Percentiles rank a stretch among this genome's conserved stretches.
Evolutionary conservation across 2,888 invertebrate genomes (phyloP).

Genomic region (Microchrysa polita): DNA sequence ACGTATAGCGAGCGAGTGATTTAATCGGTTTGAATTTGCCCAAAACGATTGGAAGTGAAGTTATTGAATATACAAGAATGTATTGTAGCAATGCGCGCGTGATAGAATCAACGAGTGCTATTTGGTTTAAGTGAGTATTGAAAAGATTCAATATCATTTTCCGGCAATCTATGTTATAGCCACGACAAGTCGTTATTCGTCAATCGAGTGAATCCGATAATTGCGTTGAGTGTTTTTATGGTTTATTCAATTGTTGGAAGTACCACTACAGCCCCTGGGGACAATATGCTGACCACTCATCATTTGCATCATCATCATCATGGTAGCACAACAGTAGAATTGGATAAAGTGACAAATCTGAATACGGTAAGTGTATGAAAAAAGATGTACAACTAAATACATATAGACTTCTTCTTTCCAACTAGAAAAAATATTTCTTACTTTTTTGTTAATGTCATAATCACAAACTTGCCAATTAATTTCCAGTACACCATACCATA

Average conservation of each 20-base stretch:
- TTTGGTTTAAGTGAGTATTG: background rate
- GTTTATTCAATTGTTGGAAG: constrained; percentile 34
- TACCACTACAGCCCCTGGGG: constrained; percentile 21
- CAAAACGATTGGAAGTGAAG: constrained; percentile 23
- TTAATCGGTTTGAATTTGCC: constrained; percentile 36
- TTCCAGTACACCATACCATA: no score
- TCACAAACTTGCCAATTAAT: no score
- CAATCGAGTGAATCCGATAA: background rate
- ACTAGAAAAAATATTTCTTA: no score
- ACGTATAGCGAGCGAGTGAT: background rate
- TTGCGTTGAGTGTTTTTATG: constrained; percentile 34
- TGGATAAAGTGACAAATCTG: constrained; percentile 63
- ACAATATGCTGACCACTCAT: constrained; percentile 64
- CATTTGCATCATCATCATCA: constrained; percentile 63
- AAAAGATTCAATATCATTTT: constrained; percentile 22
- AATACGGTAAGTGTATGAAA: constrained; percentile 58
- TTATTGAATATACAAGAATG: background rate
- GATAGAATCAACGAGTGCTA: background rate
- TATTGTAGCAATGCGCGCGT: no score
- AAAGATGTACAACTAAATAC: no score
- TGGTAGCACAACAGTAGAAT: constrained; percentile 61
- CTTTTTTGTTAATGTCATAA: no score
- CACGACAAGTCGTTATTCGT: background rate
- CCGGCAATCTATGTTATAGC: background rate
- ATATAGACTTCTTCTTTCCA: no score